phyloP scores from a whole-genome alignment of 1,140 invertebrate genomes.

The Sipha flava region DNA sequence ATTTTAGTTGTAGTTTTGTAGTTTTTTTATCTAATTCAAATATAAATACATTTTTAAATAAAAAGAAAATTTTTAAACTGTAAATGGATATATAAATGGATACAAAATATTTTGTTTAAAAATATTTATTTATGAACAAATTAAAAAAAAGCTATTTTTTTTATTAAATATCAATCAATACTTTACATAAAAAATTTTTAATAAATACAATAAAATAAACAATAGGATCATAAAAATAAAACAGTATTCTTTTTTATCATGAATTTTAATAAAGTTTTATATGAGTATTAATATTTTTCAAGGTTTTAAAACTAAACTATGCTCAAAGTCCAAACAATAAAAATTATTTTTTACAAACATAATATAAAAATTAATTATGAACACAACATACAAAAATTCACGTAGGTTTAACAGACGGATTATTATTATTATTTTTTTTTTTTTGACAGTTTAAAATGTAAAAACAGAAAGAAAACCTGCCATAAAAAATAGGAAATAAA shows the following conservation, averaged over 20 bases:
- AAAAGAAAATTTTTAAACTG: too few species aligned
- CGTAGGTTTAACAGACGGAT: not conserved
- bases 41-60: too few species aligned
- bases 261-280: not conserved
- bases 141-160: not conserved
- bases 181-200: not conserved
- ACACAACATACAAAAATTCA: not conserved
- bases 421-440: not conserved
- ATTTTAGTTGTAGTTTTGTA: too few species aligned
- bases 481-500: not conserved
- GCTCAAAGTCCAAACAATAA: not conserved
- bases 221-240: not conserved
- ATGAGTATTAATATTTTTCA: not conserved
- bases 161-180: not conserved
- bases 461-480: not conserved
- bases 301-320: not conserved
- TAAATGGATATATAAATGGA: not conserved
- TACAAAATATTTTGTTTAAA: too few species aligned
- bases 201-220: not conserved
- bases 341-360: not conserved
- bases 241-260: not conserved
- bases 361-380: slow-evolving; percentile 3
- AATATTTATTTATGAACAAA: not conserved
- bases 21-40: too few species aligned
- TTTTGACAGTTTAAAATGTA: not conserved